Evolutionary conservation across 1,140 invertebrate genomes (phyloP).

Genomic region (Drosophila pandora): DNA sequence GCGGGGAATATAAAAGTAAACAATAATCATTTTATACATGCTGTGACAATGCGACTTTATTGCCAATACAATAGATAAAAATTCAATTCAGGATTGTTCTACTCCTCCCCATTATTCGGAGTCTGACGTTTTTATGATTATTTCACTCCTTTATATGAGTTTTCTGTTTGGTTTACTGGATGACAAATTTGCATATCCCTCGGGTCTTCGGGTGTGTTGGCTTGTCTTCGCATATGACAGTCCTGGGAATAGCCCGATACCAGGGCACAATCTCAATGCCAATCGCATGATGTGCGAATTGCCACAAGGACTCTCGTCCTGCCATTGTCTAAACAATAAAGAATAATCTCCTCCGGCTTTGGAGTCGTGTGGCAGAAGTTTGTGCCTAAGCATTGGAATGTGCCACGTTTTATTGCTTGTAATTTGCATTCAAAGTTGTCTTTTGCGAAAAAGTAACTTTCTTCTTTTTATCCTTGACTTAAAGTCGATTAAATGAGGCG

Average conservation of each 20-base stretch:
- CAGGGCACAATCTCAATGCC: constrained; percentile 68
- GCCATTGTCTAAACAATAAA: constrained; percentile 74
- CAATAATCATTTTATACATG: constrained; percentile 63
- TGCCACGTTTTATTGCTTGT: constrained; percentile 78
- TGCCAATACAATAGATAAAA: constrained; percentile 80
- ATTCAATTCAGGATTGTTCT: constrained; percentile 79
- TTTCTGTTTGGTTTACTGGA: constrained; percentile 58
- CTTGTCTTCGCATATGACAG: constrained; percentile 73
- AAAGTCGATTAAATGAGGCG: constrained; percentile 65
- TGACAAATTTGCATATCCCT: constrained; percentile 78
- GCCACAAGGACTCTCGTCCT: constrained; percentile 54
- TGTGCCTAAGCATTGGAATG: constrained; percentile 55
- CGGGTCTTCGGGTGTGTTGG: constrained; percentile 20
- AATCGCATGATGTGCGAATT: constrained; percentile 81
- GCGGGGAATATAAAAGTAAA: constrained; percentile 32
- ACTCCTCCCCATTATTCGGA: not conserved
- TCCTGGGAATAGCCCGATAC: constrained; percentile 70
- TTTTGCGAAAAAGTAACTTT: constrained; percentile 57
- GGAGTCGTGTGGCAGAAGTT: constrained; percentile 56
- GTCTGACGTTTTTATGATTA: constrained; percentile 80
- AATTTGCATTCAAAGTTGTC: constrained; percentile 77
- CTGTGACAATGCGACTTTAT: constrained; percentile 82
- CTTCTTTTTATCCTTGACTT: constrained; percentile 65
- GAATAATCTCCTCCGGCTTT: constrained; percentile 70
- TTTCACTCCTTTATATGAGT: constrained; percentile 75